Evolutionary conservation across 2,797 vertebrate species (phyloP), one percentile per base, ranked within the genome.

Genomic region (Ceyx erithaca): DNA sequence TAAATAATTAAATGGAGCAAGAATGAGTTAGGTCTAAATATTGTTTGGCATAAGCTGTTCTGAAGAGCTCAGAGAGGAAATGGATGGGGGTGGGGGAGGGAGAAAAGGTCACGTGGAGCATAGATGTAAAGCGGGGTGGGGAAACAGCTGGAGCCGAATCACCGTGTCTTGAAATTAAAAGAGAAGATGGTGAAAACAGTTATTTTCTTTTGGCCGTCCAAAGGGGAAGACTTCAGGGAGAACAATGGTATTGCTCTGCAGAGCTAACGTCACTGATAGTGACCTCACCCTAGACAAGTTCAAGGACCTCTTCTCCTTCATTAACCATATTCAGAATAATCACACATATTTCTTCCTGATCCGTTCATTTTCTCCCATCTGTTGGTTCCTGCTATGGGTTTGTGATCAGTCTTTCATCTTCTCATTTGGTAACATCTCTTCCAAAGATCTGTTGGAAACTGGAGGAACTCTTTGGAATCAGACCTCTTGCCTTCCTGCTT

Each of bases 161-260:
- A 70, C 92, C 7, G 51, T 62, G 85, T 85, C 96, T 97, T 96
- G 96, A 95, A 97, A 96, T 93, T 81, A 95, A 93, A 85, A 94
- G 80, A 94, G 76, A 86, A 93, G 89, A 96, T 97, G 95, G 69
- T 87, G 81, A 95, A 86, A 91, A 77, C 63, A 76, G 90, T 88
- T 81, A 76, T 82, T 95, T 95, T 90, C 84, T 94, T 83, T 88
- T 81, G 91, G 76, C 33, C 1, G 7, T 94, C 58, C 93, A 78
- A 86, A 91, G 85, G 45, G 63, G 35, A 83, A 96, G 79, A 63
- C 79, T 85, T 95, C 51, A 57, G 88, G 72, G 72, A 94, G 90
- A 93, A 95, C 96, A 95, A 94, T 92, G 90, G 90, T 78, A 33
- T 37, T 72, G 77, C 78, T 84, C 48, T 69, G 67, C 80, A 61